These are phyloP conservation scores for Malacoctenus gilli DNA, from an alignment of 2,797 vertebrate genomes.

Conservation along the genomic window DNA sequence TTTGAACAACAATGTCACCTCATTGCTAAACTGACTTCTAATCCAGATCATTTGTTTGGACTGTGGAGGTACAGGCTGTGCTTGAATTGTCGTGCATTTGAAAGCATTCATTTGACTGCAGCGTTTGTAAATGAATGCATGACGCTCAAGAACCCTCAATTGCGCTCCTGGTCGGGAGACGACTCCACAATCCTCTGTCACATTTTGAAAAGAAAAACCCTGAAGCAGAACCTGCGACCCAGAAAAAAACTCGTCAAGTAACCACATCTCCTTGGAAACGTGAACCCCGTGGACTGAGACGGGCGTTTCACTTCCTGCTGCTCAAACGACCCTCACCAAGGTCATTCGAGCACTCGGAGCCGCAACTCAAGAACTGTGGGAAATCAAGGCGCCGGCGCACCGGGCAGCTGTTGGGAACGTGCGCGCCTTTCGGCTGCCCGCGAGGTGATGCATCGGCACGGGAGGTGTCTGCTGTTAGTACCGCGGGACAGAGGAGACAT, in stretches of 20 bases:
- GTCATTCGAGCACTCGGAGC: conserved; percentile 44
- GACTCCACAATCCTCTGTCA: conserved; percentile 61
- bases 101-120: conserved; percentile 8
- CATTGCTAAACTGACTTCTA: no score
- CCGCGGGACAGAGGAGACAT: conserved; percentile 38
- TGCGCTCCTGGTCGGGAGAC: conserved; percentile 31
- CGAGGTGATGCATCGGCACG: conserved; percentile 57
- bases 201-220: conserved; percentile 51
- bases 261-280: conserved; percentile 41
- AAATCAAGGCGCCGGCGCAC: conserved; percentile 43
- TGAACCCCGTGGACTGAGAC: conserved; percentile 35
- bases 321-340: conserved; percentile 43
- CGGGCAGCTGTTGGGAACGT: conserved; percentile 54
- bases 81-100: conserved; percentile 6
- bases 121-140: conserved; percentile 25
- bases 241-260: conserved; percentile 39
- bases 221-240: conserved; percentile 41
- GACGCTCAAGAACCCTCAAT: conserved; percentile 29
- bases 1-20: no score
- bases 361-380: conserved; percentile 52
- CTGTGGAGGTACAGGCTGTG: conserved; percentile 1
- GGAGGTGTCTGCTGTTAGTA: conserved; percentile 69
- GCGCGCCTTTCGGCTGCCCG: conserved; percentile 40
- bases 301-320: conserved; percentile 19
- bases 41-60: conserved; percentile 13